Percentiles rank a stretch among this genome's conserved stretches.
Evolutionary conservation across 2,113 vertebrate species (phyloP).

Genomic region (Ctenodactylus gundi): DNA sequence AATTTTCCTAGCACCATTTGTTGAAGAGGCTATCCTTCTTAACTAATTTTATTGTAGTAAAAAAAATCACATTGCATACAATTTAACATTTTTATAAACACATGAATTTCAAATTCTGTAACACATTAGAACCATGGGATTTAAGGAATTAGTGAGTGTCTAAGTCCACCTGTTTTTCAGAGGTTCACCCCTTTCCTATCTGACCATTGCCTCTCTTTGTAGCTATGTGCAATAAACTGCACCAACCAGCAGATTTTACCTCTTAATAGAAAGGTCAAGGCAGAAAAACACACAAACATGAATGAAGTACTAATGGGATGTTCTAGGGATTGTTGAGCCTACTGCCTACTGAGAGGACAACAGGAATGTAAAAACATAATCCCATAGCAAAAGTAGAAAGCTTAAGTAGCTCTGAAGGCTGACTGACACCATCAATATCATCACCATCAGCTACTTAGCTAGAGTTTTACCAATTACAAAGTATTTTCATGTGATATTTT

Average conservation of each 20-base stretch:
- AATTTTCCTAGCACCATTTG: no score
- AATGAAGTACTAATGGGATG: not conserved
- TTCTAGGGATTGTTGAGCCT: not conserved
- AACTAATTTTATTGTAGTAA: no score
- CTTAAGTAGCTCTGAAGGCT: not conserved
- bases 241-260: not conserved
- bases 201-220: no score
- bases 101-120: no score
- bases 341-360: not conserved
- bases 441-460: not conserved
- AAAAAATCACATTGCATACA: no score
- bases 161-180: no score
- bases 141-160: no score
- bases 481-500: not conserved
- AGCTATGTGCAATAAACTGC: not conserved
- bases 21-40: no score
- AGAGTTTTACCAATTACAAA: not conserved
- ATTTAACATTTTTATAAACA: no score
- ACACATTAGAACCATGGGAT: no score
- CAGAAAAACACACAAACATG: not conserved
- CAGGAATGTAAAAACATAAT: not conserved
- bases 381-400: not conserved
- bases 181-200: no score
- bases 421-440: not conserved
- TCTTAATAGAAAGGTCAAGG: not conserved